These are phyloP conservation scores for Helicolenus hilgendorfi DNA, from an alignment of 2,797 vertebrate species.

Conservation along the genomic window DNA sequence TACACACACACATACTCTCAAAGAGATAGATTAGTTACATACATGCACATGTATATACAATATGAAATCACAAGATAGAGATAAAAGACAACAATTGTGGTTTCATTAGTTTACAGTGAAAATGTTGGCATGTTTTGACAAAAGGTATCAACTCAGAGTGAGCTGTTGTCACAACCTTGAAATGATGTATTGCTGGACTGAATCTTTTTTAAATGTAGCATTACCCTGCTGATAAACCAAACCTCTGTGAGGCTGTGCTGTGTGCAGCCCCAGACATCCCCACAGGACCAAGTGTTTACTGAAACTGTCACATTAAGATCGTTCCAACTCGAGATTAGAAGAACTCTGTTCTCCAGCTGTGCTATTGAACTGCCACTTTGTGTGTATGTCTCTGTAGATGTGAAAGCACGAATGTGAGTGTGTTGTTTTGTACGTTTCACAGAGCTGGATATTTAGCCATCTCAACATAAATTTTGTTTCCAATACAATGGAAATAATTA, in stretches of 20 bases:
- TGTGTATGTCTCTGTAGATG: slow-evolving; percentile 5
- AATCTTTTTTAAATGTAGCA: background rate
- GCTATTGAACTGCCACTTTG: background rate
- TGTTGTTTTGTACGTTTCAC: background rate
- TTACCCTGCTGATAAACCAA: slow-evolving; percentile 10
- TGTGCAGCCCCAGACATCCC: slow-evolving; percentile 15
- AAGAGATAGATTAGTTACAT: background rate
- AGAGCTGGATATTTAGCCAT: background rate
- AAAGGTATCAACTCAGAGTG: background rate
- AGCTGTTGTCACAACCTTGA: background rate
- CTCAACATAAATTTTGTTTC: background rate
- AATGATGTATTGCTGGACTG: background rate
- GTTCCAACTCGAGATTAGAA: slow-evolving; percentile 20
- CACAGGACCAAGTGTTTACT: slow-evolving; percentile 37
- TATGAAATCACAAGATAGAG: background rate
- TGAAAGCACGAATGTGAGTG: background rate
- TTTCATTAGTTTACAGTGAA: background rate
- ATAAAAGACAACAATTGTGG: background rate
- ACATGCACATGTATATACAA: background rate
- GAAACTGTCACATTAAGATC: slow-evolving; percentile 32
- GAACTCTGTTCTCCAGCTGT: background rate
- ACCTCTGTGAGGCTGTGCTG: slow-evolving; percentile 9
- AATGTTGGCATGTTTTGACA: background rate
- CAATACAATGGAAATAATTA: background rate
- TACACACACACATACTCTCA: background rate